Evolutionary conservation across 2,888 invertebrate species (phyloP).

Genomic region (Sinodicranocentrus sp.): DNA sequence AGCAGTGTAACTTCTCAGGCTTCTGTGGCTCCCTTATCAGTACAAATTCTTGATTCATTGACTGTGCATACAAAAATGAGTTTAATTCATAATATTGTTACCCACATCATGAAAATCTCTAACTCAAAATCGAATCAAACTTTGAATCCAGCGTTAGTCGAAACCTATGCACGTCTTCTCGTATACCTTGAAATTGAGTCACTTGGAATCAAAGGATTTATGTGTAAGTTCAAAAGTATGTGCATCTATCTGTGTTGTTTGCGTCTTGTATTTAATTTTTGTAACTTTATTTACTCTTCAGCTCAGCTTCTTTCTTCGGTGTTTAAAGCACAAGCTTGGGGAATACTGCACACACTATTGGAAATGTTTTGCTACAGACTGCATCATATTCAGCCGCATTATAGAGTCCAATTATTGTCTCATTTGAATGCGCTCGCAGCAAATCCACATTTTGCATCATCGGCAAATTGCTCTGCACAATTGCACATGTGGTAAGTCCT

Average conservation of each 20-base stretch:
- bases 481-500: slow-evolving; percentile 88
- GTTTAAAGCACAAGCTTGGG: slow-evolving; percentile 95
- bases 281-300: slow-evolving; percentile 78
- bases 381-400: slow-evolving; percentile 97
- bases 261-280: too few relatives aligned
- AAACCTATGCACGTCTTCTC: slow-evolving; percentile 94
- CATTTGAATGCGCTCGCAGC: slow-evolving; percentile 94
- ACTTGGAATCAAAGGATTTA: slow-evolving; percentile 96
- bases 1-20: slow-evolving; percentile 20
- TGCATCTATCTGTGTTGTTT: too few relatives aligned
- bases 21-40: slow-evolving; percentile 90
- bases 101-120: slow-evolving; percentile 93
- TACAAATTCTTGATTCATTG: slow-evolving; percentile 94
- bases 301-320: slow-evolving; percentile 93
- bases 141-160: slow-evolving; percentile 93
- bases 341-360: slow-evolving; percentile 94
- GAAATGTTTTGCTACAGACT: slow-evolving; percentile 98
- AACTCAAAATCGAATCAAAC: slow-evolving; percentile 90
- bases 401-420: slow-evolving; percentile 93
- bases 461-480: slow-evolving; percentile 96
- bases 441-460: slow-evolving; percentile 90
- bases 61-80: slow-evolving; percentile 98
- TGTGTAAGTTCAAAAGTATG: slow-evolving; percentile 84
- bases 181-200: slow-evolving; percentile 98
- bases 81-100: slow-evolving; percentile 90